phyloP scores from a whole-genome alignment of 2,113 vertebrate species.

The Diglossa brunneiventris region DNA sequence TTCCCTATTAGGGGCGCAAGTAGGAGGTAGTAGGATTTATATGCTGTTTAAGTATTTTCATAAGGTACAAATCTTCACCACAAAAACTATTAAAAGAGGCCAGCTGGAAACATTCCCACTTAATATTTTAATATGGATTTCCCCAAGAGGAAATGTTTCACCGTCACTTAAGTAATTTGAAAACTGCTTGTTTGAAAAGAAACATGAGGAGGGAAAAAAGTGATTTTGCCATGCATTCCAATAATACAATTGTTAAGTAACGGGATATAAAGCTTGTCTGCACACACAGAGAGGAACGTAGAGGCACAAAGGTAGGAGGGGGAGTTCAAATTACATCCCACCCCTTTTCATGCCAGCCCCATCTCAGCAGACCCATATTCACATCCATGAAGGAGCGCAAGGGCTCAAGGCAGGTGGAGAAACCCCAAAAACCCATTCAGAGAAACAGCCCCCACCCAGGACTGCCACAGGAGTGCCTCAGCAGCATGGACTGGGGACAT shows the following conservation, averaged over 20 bases:
- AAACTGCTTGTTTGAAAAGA: constrained; percentile 9
- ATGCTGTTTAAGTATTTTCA: constrained; percentile 36
- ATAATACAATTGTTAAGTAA: neutral
- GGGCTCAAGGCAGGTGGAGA: neutral
- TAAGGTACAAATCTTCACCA: constrained; percentile 42
- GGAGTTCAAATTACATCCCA: neutral
- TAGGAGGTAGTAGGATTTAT: constrained; percentile 28
- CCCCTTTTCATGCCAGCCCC: neutral
- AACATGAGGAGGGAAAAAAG: neutral
- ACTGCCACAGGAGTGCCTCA: neutral
- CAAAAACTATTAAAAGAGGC: constrained; percentile 18
- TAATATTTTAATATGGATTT: constrained; percentile 52
- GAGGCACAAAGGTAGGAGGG: neutral
- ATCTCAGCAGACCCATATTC: neutral
- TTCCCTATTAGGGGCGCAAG: neutral
- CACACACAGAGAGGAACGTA: neutral
- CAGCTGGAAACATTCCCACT: constrained; percentile 38
- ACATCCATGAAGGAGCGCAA: neutral
- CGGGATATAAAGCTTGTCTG: neutral
- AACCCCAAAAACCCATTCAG: neutral
- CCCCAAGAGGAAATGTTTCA: constrained; percentile 30
- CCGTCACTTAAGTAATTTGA: neutral
- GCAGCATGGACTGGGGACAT: neutral
- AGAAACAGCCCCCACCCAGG: neutral
- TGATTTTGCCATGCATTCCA: neutral